Conservation (phyloP, 2,113 vertebrate species). For the Epinephelus fuscoguttatus region DNA sequence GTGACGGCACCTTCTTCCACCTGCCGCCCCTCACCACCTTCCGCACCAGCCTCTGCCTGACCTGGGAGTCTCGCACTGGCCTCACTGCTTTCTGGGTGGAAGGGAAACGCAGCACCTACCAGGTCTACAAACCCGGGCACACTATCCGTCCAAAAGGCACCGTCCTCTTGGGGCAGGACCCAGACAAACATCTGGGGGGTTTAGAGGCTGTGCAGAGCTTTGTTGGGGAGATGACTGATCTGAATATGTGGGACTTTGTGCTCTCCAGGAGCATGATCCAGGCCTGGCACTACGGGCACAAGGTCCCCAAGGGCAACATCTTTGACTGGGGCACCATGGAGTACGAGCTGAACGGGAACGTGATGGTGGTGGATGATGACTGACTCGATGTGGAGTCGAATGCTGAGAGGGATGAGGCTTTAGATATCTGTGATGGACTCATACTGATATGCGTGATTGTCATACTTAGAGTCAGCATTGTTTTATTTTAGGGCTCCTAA, state of each 20-base stretch:
- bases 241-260: slow-evolving; percentile 89
- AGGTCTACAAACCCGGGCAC: slow-evolving; percentile 85
- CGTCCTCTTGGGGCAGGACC: slow-evolving; percentile 84
- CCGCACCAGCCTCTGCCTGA: slow-evolving; percentile 85
- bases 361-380: slow-evolving; percentile 85
- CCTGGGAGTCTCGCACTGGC: slow-evolving; percentile 83
- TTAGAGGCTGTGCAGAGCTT: slow-evolving; percentile 84
- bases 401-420: slow-evolving; percentile 4
- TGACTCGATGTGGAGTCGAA: slow-evolving; percentile 60
- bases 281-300: slow-evolving; percentile 78
- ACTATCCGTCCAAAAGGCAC: slow-evolving; percentile 79
- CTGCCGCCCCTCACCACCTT: slow-evolving; percentile 83
- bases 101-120: slow-evolving; percentile 82
- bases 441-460: slow-evolving; percentile 20
- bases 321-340: slow-evolving; percentile 87
- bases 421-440: slow-evolving; percentile 39
- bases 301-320: slow-evolving; percentile 81
- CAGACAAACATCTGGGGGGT: slow-evolving; percentile 79
- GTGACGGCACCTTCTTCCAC: slow-evolving; percentile 78
- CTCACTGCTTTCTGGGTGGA: slow-evolving; percentile 84
- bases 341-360: slow-evolving; percentile 84
- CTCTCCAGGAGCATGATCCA: slow-evolving; percentile 81
- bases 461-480: slow-evolving; percentile 19
- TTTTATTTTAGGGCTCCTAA: slow-evolving; percentile 8
- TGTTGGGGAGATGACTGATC: slow-evolving; percentile 84